Base-by-base conservation (phyloP, 2,113 vertebrate genomes). In the Lepus americanus region DNA sequence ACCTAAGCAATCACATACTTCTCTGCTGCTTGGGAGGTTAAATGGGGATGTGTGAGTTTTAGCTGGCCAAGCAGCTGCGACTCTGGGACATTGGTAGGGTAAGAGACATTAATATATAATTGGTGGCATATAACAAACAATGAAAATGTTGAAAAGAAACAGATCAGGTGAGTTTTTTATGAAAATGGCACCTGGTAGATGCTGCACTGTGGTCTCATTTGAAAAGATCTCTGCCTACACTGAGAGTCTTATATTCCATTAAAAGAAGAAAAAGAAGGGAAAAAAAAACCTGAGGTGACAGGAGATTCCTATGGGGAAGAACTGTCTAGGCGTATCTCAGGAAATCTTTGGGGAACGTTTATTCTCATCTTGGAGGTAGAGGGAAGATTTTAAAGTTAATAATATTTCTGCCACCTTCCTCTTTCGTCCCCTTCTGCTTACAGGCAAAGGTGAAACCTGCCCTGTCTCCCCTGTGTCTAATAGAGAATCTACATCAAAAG, bases 311-410 rank as follows among this genome's bases (percentile, higher is more conserved):
- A 2, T 85, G 89, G 87, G 92, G 33, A 67, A 86, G 86, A 96
- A 72, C 87, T 87, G 76, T 96, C 97, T 95, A 66, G 87, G 90
- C 80, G 78, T 93, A 67, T 96, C 90, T 92, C 0, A 0, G 89
- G 13, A 90, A 89, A 82, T 97, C 97, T 95, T 92, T 89, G 92
- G 94, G 95, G 97, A 92, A 63, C 96, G 93, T 97, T 98, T 97
- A 97, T 96, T 97, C 96, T 98, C 97, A 97, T 98, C 90, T 95
- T 95, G 80, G 91, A 97, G 79, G 89, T 83, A 89, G 61, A 95
- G 89, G 76, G 96, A 96, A 97, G 95, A 96, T 97, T 97, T 98
- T 98, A 92, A 98, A 97, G 92, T 97, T 98, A 97, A 97, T 97
- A 97, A 95, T 97, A 53, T 97, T 96, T 94, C 97, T 97, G 90